phyloP scores from a whole-genome alignment of 2,113 vertebrate species.

The Oceanodroma tethys region DNA sequence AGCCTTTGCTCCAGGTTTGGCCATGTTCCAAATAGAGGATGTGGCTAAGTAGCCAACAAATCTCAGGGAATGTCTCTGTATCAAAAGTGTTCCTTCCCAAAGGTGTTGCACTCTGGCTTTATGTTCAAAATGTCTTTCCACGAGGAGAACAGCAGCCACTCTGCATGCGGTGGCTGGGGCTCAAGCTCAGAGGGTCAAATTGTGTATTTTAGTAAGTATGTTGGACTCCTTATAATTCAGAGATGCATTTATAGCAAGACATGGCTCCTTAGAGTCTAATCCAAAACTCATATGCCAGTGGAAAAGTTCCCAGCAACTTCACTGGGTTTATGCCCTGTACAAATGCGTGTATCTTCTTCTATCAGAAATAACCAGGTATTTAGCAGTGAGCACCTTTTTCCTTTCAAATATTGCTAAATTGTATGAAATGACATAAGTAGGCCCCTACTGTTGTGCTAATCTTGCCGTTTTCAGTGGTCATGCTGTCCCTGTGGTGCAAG shows the following conservation, averaged over 20 bases:
- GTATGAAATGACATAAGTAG: not conserved
- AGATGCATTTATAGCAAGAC: not conserved
- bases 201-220: not conserved
- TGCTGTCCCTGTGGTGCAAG: constrained; percentile 95
- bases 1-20: not conserved
- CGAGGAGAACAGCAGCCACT: not conserved
- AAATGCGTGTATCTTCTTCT: not conserved
- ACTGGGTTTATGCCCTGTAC: not conserved
- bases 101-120: not conserved
- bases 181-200: not conserved
- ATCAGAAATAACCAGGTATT: not conserved
- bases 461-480: constrained; percentile 97
- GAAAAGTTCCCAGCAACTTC: not conserved
- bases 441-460: constrained; percentile 91
- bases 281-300: not conserved
- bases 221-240: not conserved
- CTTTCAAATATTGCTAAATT: not conserved
- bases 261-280: not conserved
- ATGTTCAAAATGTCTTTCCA: not conserved
- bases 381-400: not conserved
- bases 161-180: not conserved
- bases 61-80: not conserved
- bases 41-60: not conserved
- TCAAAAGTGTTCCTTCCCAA: not conserved
- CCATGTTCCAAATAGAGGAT: not conserved